Base-by-base conservation (phyloP, 2,888 invertebrate species). In the Lasioglossum malachurum region DNA sequence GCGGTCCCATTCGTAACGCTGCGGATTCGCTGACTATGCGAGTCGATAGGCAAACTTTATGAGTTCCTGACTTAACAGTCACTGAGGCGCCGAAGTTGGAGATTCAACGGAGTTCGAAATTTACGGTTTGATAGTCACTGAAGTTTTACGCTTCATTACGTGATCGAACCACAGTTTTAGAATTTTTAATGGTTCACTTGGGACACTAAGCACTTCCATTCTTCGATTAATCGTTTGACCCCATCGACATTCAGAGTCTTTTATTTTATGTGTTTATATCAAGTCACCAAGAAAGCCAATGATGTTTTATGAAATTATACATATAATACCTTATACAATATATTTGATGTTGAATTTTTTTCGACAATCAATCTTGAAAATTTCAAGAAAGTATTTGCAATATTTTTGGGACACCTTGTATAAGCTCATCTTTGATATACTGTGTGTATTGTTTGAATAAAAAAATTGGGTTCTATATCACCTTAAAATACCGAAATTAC, bases 1-100 rank as follows among this genome's bases (percentile, higher is more conserved):
- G 31, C 60, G 31, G 4, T 16, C 14, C 60, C 60, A 16, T 31
- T 27, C 27, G 60, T 31, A 64, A 27, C 60, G 60, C 60, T 16
- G 60, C 27, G 60, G 60, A 64, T 64, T 64, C 31, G 60, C 60
- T 64, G 60, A 64, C 27, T 64, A n/a, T 16, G 60, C 60, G 60
- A 31, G 16, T 64, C 60, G 60, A 31, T 31, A 7, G 60, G 7
- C 60, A 16, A 64, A 64, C 60, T 64, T 64, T 64, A 64, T n/a
- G 60, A 64, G 60, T 64, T 64, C 31, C 31, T 7, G 60, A 64
- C 60, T 64, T n/a, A 31, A 16, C 60, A 64, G 60, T 64, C 60
- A 16, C 60, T 7, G 60, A 64, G 60, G 16, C 60, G 60, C 2
- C 16, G 16, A 27, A 64, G 4, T 64, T 64, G 7, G 60, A 5